Evolutionary conservation across 1,140 invertebrate genomes (phyloP).

Genomic region (Meloidogyne floridensis): DNA sequence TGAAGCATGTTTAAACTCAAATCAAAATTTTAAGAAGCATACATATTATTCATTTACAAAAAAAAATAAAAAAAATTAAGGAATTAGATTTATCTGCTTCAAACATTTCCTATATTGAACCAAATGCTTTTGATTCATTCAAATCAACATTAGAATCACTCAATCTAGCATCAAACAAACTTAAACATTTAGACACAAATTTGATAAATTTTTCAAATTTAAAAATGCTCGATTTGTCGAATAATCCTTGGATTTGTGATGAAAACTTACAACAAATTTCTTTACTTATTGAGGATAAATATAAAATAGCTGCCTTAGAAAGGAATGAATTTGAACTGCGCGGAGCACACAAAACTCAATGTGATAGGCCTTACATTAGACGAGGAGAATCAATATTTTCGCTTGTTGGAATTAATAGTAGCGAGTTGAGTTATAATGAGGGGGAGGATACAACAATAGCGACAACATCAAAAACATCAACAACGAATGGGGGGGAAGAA

Average conservation of each 20-base stretch:
- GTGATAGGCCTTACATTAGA: conserved; percentile 45
- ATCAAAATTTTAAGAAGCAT: too few species aligned
- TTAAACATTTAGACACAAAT: conserved; percentile 34
- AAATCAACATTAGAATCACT: conserved; percentile 34
- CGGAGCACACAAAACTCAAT: conserved; percentile 44
- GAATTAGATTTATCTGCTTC: conserved; percentile 46
- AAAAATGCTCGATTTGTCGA: conserved; percentile 42
- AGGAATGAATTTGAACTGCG: conserved; percentile 39
- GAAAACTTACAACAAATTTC: conserved; percentile 34
- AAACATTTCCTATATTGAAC: conserved; percentile 41
- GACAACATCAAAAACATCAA: conserved; percentile 13
- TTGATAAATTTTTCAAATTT: conserved; percentile 33
- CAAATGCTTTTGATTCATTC: conserved; percentile 21
- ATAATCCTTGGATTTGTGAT: conserved; percentile 56
- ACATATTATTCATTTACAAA: too few species aligned
- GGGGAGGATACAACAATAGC: conserved; percentile 49
- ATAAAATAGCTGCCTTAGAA: conserved; percentile 43
- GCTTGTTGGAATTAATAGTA: conserved; percentile 25
- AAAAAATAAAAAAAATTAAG: conserved; percentile 16
- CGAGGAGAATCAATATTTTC: conserved; percentile 42
- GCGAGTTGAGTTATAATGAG: conserved; percentile 43
- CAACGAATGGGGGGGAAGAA: conserved; percentile 5
- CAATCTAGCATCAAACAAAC: conserved; percentile 34
- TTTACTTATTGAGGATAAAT: conserved; percentile 40
- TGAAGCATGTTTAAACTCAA: not conserved